Percentiles rank a stretch among this genome's conserved stretches.
These are phyloP conservation scores for Galeruca laticollis DNA, from an alignment of 2,888 invertebrate genomes.

Conservation along the genomic window DNA sequence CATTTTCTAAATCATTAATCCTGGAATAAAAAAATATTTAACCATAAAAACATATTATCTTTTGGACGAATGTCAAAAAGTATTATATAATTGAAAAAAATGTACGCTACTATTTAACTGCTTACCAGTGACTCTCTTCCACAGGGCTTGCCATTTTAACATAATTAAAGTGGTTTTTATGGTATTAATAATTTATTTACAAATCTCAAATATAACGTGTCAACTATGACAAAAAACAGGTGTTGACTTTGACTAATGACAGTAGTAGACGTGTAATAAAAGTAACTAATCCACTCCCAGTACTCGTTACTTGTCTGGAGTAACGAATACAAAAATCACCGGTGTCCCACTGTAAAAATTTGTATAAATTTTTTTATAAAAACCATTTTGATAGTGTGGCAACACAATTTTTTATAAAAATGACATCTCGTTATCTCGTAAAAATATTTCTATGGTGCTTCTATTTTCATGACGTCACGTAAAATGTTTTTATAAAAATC, in stretches of 20 bases:
- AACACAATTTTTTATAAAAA: too few relatives aligned
- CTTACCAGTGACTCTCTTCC: constrained; percentile 75
- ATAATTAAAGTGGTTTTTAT: constrained; percentile 42
- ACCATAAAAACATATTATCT: constrained; percentile 31
- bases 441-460: too few relatives aligned
- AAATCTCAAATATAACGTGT: constrained; percentile 48
- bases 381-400: too few relatives aligned
- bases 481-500: too few relatives aligned
- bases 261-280: neutral
- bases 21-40: constrained; percentile 62
- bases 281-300: too few relatives aligned
- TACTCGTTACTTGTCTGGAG: too few relatives aligned
- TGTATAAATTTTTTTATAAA: too few relatives aligned
- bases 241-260: constrained; percentile 21
- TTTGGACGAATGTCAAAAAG: constrained; percentile 13
- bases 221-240: constrained; percentile 43
- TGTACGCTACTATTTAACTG: constrained; percentile 32
- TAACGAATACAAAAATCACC: too few relatives aligned
- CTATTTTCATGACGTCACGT: too few relatives aligned
- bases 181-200: constrained; percentile 30
- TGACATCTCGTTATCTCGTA: too few relatives aligned
- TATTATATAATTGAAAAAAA: constrained; percentile 19
- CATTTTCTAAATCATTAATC: constrained; percentile 86
- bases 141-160: constrained; percentile 71
- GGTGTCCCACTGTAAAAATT: too few relatives aligned